phyloP scores from a whole-genome alignment of 2,113 vertebrate genomes.

The Phyllopteryx taeniolatus region DNA sequence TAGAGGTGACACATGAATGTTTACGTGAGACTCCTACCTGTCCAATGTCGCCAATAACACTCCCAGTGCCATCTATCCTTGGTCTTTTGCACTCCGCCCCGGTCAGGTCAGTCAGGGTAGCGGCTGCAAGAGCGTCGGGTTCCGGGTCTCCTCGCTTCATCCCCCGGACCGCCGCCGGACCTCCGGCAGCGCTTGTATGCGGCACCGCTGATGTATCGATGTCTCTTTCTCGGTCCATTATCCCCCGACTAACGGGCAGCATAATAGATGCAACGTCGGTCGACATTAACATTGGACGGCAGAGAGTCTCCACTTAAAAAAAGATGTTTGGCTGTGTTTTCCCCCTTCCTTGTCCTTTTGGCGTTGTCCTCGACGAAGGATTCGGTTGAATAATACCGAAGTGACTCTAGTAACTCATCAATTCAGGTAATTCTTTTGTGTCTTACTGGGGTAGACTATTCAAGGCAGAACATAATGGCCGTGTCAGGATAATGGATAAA shows the following conservation, averaged over 20 bases:
- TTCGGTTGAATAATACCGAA: conserved; percentile 10
- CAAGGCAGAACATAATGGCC: conserved; percentile 38
- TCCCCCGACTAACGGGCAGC: conserved; percentile 74
- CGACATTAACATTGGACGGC: conserved; percentile 77
- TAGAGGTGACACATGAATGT: conserved; percentile 7
- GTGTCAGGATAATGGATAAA: conserved; percentile 8
- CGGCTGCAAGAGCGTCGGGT: conserved; percentile 68
- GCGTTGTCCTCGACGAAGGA: conserved; percentile 26
- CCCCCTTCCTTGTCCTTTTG: conserved; percentile 11
- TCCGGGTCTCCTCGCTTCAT: conserved; percentile 77
- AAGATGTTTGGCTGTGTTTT: conserved; percentile 8
- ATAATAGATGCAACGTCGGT: conserved; percentile 75
- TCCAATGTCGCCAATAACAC: conserved; percentile 65
- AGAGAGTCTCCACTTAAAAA: conserved; percentile 42
- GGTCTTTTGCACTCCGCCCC: conserved; percentile 76
- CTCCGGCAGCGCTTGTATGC: conserved; percentile 51
- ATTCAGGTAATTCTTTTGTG: conserved; percentile 46
- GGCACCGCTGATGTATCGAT: conserved; percentile 63
- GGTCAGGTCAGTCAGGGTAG: conserved; percentile 58
- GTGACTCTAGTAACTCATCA: conserved; percentile 41
- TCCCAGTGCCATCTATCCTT: conserved; percentile 68
- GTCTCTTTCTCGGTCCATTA: conserved; percentile 73
- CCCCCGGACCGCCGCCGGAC: conserved; percentile 64
- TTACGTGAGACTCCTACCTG: conserved; percentile 60
- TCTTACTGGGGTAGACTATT: conserved; percentile 45